Conservation (phyloP, 2,888 invertebrate species). For the Pterostichus madidus region DNA sequence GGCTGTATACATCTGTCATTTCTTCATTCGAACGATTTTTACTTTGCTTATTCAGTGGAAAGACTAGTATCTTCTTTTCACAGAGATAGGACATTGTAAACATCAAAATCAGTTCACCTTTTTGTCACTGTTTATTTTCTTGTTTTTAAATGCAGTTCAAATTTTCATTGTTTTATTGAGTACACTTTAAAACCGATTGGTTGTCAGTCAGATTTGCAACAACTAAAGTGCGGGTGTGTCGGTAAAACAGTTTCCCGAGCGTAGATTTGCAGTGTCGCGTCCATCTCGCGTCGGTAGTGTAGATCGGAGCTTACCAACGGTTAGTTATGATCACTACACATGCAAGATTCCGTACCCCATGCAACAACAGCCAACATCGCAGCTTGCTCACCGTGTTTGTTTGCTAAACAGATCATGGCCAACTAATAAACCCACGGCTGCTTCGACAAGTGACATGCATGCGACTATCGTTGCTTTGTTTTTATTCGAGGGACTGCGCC, state of each 20-base stretch:
- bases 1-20: too few relatives aligned
- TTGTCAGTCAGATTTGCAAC: background rate
- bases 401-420: conserved; percentile 48
- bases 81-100: too few relatives aligned
- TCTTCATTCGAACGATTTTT: too few relatives aligned
- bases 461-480: conserved; percentile 50
- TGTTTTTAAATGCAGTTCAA: too few relatives aligned
- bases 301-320: conserved; percentile 37
- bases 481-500: conserved; percentile 29
- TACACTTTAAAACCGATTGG: too few relatives aligned
- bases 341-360: conserved; percentile 47
- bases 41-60: too few relatives aligned
- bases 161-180: too few relatives aligned
- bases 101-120: too few relatives aligned
- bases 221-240: conserved; percentile 7
- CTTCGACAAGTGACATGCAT: conserved; percentile 65
- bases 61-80: too few relatives aligned
- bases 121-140: too few relatives aligned
- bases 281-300: conserved; percentile 33
- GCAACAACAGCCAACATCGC: background rate
- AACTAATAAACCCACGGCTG: conserved; percentile 65
- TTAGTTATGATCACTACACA: conserved; percentile 58
- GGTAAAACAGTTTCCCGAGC: conserved; percentile 12
- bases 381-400: background rate
- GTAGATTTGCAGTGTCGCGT: conserved; percentile 35